Percentiles rank a stretch among this genome's conserved stretches.
phyloP scores from a whole-genome alignment of 2,797 vertebrate species.

The Vipera ursinii region DNA sequence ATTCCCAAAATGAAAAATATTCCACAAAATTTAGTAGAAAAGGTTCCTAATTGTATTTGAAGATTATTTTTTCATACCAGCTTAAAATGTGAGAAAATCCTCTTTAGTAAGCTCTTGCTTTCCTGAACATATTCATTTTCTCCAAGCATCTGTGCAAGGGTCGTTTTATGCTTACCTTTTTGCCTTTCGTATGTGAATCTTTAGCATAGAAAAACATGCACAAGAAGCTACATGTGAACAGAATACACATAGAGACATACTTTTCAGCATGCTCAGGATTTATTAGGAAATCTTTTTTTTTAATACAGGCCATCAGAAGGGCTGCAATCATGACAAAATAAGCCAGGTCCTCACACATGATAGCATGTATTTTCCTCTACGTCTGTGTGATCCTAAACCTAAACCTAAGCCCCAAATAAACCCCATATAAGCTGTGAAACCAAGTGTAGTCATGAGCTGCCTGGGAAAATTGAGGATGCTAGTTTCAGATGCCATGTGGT shows the following conservation, averaged over 20 bases:
- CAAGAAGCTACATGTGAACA: neutral
- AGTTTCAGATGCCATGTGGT: neutral
- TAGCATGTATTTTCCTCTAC: neutral
- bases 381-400: neutral
- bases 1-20: constrained; percentile 41
- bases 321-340: neutral
- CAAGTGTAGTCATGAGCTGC: neutral
- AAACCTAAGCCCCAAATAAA: neutral
- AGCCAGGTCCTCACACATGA: neutral
- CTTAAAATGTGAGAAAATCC: constrained; percentile 53
- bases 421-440: neutral
- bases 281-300: neutral
- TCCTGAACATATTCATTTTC: neutral
- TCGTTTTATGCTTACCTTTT: neutral
- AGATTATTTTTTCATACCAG: constrained; percentile 43
- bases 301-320: neutral
- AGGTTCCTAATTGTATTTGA: constrained; percentile 38
- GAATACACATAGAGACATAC: neutral
- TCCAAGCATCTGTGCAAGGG: neutral
- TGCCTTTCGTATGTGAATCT: neutral
- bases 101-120: neutral
- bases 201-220: neutral
- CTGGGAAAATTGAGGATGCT: neutral
- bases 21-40: constrained; percentile 19
- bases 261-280: neutral